Conservation (phyloP, 1,140 invertebrate species). For the Capitella teleta region DNA sequence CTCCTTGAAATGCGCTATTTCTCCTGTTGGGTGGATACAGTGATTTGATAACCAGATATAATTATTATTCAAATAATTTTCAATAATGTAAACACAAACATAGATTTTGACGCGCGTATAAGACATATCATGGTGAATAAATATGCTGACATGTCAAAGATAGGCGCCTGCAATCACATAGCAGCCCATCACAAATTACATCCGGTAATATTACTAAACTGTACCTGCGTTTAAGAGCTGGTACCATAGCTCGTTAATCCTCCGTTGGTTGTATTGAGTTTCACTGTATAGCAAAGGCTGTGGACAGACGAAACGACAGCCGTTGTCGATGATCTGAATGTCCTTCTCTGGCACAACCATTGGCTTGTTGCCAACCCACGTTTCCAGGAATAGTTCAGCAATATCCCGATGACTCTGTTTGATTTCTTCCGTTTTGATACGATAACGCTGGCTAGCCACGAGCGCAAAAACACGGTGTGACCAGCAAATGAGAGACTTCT, state of each 20-base stretch:
- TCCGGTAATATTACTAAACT: neutral
- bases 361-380: slow-evolving; percentile 15
- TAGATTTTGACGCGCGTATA: too few species aligned
- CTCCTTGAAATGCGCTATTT: slow-evolving; percentile 58
- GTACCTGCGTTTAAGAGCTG: slow-evolving; percentile 38
- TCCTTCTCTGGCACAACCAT: too few species aligned
- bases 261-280: slow-evolving; percentile 23
- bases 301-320: slow-evolving; percentile 16
- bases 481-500: slow-evolving; percentile 23
- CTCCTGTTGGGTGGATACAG: too few species aligned
- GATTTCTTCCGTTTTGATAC: slow-evolving; percentile 12
- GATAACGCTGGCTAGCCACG: slow-evolving; percentile 20
- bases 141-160: too few species aligned
- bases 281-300: slow-evolving; percentile 25
- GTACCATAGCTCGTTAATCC: slow-evolving; percentile 39
- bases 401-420: slow-evolving; percentile 17
- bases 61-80: too few species aligned
- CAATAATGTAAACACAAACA: too few species aligned
- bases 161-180: slow-evolving; percentile 20
- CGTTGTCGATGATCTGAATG: slow-evolving; percentile 12
- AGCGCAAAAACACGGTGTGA: slow-evolving; percentile 17
- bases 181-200: neutral
- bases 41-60: too few species aligned
- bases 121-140: too few species aligned
- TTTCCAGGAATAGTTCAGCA: slow-evolving; percentile 20